Evolutionary conservation across 2,888 invertebrate genomes (phyloP).

Genomic region (Tortricodes alternella): DNA sequence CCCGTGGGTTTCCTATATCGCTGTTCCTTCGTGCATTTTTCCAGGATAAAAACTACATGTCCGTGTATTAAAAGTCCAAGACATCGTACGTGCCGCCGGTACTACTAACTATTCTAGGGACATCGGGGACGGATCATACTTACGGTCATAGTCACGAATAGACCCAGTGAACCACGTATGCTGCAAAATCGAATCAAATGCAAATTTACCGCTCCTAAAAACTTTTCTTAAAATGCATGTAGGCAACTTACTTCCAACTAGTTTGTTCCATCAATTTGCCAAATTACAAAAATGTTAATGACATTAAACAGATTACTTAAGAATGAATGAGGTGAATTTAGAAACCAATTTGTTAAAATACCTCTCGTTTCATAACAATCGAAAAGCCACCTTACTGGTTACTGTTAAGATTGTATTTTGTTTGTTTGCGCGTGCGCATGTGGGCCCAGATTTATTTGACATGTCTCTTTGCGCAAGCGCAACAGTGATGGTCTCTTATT

Average conservation of each 20-base stretch:
- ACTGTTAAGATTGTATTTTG: background rate
- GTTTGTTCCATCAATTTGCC: slow-evolving; percentile 9
- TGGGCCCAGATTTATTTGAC: slow-evolving; percentile 13
- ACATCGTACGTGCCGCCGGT: no score
- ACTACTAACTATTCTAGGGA: no score
- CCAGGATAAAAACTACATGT: no score
- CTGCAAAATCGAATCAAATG: no score
- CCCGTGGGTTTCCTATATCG: no score
- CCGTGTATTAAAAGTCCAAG: no score
- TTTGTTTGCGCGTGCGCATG: background rate
- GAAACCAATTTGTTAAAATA: slow-evolving; percentile 15
- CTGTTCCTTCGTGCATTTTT: no score
- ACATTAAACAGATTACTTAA: slow-evolving; percentile 14
- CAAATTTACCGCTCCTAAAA: no score
- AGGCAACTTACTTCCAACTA: background rate
- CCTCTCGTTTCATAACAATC: background rate
- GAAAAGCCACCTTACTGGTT: background rate
- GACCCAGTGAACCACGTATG: no score
- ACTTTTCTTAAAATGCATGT: no score
- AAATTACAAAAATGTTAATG: slow-evolving; percentile 25
- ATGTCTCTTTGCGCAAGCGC: slow-evolving; percentile 14
- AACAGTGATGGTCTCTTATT: slow-evolving; percentile 15
- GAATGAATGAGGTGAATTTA: slow-evolving; percentile 18
- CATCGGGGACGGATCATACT: no score
- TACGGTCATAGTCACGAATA: no score